Base-by-base conservation (phyloP, 2,888 invertebrate genomes). In the Phortica okadai region DNA sequence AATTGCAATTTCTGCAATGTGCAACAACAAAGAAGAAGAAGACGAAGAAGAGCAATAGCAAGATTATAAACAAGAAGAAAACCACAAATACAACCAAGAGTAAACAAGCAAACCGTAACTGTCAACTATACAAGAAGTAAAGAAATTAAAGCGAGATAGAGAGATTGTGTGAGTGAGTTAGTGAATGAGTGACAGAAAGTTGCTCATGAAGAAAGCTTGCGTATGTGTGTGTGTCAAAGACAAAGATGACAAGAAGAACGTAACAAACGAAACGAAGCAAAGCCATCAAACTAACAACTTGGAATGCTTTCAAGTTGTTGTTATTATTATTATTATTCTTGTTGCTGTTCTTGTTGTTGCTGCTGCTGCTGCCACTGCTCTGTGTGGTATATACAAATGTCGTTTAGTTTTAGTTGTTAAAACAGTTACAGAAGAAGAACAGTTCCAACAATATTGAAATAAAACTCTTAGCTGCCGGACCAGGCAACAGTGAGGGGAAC, bases 281-380 rank as follows among this genome's bases (percentile, higher is more conserved):
- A 59, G 25, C 59, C 25, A 59, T 21, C 59, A 21, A 59, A 64
- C 64, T 64, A 64, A 64, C 64, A 64, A 64, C 33, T 64, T 64
- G 33, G 21, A 21, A 21, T 21, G 21, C 21, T 21, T 21, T 21
- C 21, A 64, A 33, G 25, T 25, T 41, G 33, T 64, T 64, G 25
- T 1, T 64, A 41, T 64, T 64, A 41, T 64, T 64, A 1, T 64
- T 64, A 33, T 59, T 59, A n/a, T 59, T 59, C 7, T 59, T 59
- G 16, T 59, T 59, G 21, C 2, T 33, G 33, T 5, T 33, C 3
- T 33, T 33, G 33, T 33, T 33, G 33, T 5, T 33, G 33, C 1
- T 33, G 33, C 4, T 33, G 33, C 4, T 2, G 33, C 33, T 33
- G 33, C 33, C 4, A 4, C 4, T 33, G 1, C 33, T 33, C 33